These are phyloP conservation scores for Sebastes diploproa DNA, from an alignment of 2,797 vertebrate genomes.

Conservation along the genomic window DNA sequence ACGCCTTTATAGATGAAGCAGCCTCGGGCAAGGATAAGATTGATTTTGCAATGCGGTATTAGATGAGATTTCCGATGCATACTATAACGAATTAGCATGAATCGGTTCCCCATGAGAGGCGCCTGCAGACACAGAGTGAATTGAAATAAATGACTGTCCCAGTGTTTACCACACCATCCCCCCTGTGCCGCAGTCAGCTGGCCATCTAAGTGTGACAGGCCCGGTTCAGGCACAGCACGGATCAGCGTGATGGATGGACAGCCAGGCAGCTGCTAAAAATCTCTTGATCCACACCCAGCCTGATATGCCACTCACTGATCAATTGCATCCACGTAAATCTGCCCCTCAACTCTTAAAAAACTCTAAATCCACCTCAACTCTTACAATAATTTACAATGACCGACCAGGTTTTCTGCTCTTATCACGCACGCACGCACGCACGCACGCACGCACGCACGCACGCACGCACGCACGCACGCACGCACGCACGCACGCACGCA, in stretches of 20 bases:
- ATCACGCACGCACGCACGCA: not conserved
- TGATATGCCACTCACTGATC: constrained; percentile 72
- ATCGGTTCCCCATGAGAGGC: constrained; percentile 63
- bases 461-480: not conserved
- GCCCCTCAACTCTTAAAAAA: constrained; percentile 38
- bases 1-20: constrained; percentile 59
- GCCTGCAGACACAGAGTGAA: constrained; percentile 64
- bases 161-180: constrained; percentile 64
- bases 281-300: constrained; percentile 68
- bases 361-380: too few relatives aligned
- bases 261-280: constrained; percentile 81
- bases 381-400: constrained; percentile 29
- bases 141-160: constrained; percentile 77
- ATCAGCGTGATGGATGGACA: constrained; percentile 77
- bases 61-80: constrained; percentile 73
- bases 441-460: too few relatives aligned
- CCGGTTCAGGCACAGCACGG: constrained; percentile 48
- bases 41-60: constrained; percentile 71
- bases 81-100: constrained; percentile 74
- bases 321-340: constrained; percentile 75
- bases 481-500: not conserved
- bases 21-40: constrained; percentile 69
- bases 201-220: constrained; percentile 75
- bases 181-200: constrained; percentile 54
- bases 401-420: constrained; percentile 19